Conservation (phyloP, 92 coral and sea anemone species). For the Palythoa caribaeorum region DNA sequence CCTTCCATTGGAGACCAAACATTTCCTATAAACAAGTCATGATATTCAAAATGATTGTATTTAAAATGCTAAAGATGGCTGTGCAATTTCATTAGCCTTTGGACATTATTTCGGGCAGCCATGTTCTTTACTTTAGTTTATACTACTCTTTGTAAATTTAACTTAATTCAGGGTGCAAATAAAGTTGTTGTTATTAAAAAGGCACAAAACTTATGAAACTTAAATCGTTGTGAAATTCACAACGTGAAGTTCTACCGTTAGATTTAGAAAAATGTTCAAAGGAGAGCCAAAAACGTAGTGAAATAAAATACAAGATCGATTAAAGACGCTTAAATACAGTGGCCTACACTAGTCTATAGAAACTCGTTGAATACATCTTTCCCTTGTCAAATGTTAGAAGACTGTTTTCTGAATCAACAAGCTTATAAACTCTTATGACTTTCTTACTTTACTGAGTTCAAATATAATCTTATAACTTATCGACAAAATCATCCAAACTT, state of each 20-base stretch:
- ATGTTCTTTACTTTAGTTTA: slow-evolving; percentile 1
- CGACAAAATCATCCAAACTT: slow-evolving; percentile 48
- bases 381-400: not conserved
- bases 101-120: not conserved
- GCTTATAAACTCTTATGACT: slow-evolving; percentile 18
- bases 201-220: slow-evolving; percentile 25
- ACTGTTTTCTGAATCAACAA: not conserved
- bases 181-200: slow-evolving; percentile 3
- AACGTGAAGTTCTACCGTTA: slow-evolving; percentile 16
- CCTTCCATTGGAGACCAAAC: slow-evolving; percentile 37
- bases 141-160: slow-evolving; percentile 4
- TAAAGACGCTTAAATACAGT: slow-evolving; percentile 9
- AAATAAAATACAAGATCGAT: not conserved
- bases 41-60: slow-evolving; percentile 8
- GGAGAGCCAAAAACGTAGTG: slow-evolving; percentile 28
- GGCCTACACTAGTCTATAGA: slow-evolving; percentile 35
- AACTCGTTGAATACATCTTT: not conserved
- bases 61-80: not conserved
- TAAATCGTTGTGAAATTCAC: slow-evolving; percentile 33
- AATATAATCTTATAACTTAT: slow-evolving; percentile 16
- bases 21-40: slow-evolving; percentile 50
- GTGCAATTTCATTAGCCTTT: not conserved
- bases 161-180: slow-evolving; percentile 4
- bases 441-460: slow-evolving; percentile 49
- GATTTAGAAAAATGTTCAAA: not conserved